Evolutionary conservation across 2,113 vertebrate genomes (phyloP), one percentile per base, ranked within the genome.

Genomic region (Phrynosoma platyrhinos): DNA sequence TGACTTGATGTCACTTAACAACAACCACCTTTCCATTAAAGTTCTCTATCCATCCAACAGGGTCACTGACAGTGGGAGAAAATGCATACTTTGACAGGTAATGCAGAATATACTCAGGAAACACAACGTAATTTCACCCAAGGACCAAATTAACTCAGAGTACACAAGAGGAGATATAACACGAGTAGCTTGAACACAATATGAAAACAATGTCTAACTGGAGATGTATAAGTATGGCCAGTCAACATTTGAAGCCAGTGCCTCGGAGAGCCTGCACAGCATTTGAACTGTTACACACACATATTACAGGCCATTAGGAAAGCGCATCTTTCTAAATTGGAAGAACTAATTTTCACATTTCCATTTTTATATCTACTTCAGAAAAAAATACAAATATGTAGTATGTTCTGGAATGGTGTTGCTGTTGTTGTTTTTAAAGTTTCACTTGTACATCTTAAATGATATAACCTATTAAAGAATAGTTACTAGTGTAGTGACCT

Each of bases 31-130:
- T 91, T 82, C 83, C 91, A 92, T 88, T 84, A 90, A 92, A 90
- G 90, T 92, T 87, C 93, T 92, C 93, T 92, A 87, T 90, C 88
- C 93, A 92, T 94, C 94, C 92, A 91, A 94, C 47, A 47, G 25
- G 87, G 93, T 86, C 82, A 92, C 87, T 90, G 94, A 91, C 91
- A 86, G 90, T 92, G 3, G 83, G 13, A 79, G 86, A 82, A 86
- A 89, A 64, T 27, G 90, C 0, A 92, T 55, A 76, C 86, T 58
- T 82, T 82, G 71, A 21, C n/a, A 92, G 90, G 88, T 79, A 82
- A 89, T 14, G 75, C 36, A 91, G 87, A 69, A 92, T 78, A 90
- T 82, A 86, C 25, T 13, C 87, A 72, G 58, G 47, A 89, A 89
- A 93, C n/a, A 88, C 64, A 12, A n/a, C 62, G 62, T 85, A 21